phyloP scores from a whole-genome alignment of 2,888 invertebrate genomes.

The Acheta domesticus region DNA sequence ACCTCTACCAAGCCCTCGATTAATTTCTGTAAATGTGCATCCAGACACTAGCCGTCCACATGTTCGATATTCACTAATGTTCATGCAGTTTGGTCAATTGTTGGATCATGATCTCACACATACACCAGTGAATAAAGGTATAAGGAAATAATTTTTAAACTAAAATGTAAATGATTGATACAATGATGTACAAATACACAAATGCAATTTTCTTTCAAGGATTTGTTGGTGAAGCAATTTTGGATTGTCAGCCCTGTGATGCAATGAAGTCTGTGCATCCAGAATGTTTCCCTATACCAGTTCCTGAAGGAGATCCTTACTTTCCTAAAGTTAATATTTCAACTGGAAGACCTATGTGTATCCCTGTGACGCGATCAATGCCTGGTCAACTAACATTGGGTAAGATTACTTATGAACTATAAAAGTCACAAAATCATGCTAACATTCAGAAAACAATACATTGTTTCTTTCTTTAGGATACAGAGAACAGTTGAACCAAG shows the following conservation, averaged over 20 bases:
- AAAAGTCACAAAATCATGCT: not conserved
- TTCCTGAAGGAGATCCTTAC: conserved; percentile 52
- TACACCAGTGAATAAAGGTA: conserved; percentile 52
- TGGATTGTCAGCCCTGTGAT: conserved; percentile 52
- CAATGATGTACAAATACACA: not conserved
- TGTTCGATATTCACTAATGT: conserved; percentile 50
- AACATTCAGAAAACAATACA: not conserved
- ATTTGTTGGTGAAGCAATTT: conserved; percentile 47
- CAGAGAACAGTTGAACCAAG: conserved; percentile 53
- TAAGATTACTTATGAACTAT: conserved; percentile 36
- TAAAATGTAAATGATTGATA: not conserved
- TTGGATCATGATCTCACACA: conserved; percentile 56
- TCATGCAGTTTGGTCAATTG: conserved; percentile 58
- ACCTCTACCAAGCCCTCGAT: conserved; percentile 50
- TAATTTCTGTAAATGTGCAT: conserved; percentile 51
- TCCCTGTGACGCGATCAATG: conserved; percentile 50
- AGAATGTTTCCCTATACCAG: conserved; percentile 54
- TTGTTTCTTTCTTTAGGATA: conserved; percentile 41
- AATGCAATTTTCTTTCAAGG: conserved; percentile 38
- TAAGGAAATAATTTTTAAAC: not conserved
- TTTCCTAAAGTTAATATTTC: conserved; percentile 49
- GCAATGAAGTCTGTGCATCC: conserved; percentile 50
- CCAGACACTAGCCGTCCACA: conserved; percentile 49
- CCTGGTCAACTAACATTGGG: conserved; percentile 54
- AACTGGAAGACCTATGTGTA: conserved; percentile 50